Evolutionary conservation across 2,888 invertebrate species (phyloP).

Genomic region (Caenorhabditis sp.): DNA sequence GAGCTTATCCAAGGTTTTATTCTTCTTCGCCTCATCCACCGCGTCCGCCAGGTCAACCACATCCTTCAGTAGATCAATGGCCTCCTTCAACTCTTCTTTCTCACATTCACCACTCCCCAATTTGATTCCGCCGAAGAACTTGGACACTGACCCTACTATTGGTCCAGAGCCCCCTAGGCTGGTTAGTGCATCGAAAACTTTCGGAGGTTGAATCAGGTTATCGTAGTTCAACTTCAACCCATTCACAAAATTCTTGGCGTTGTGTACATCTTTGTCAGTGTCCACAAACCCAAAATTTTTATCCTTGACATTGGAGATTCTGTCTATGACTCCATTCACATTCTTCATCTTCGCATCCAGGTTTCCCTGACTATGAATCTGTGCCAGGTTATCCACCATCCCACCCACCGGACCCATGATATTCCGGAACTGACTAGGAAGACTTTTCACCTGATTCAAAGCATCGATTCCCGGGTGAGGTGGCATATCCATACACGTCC

Average conservation of each 20-base stretch:
- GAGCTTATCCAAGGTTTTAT: not conserved
- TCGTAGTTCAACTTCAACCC: slow-evolving; percentile 1
- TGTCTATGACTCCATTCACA: not conserved
- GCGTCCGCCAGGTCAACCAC: not conserved
- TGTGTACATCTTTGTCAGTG: not conserved
- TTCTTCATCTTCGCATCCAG: not conserved
- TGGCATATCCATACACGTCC: slow-evolving; percentile 13
- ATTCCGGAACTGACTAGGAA: not conserved
- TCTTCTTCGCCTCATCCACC: not conserved
- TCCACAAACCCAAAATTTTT: not conserved
- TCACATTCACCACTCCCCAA: not conserved
- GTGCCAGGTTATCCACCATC: not conserved
- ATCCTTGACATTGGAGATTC: not conserved
- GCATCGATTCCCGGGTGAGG: not conserved
- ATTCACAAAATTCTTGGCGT: not conserved
- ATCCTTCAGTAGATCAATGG: not conserved
- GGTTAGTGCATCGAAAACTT: not conserved
- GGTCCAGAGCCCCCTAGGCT: not conserved
- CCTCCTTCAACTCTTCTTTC: not conserved
- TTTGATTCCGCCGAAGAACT: slow-evolving; percentile 1
- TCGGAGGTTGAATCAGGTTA: not conserved
- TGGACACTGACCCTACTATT: not conserved
- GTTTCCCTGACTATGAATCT: not conserved
- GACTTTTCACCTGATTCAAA: not conserved
- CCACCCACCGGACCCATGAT: not conserved